A percentile compares a stretch with the other conserved stretches of the same genome.
Conservation (phyloP, 2,888 invertebrate species). For the Catotricha subobsoleta region DNA sequence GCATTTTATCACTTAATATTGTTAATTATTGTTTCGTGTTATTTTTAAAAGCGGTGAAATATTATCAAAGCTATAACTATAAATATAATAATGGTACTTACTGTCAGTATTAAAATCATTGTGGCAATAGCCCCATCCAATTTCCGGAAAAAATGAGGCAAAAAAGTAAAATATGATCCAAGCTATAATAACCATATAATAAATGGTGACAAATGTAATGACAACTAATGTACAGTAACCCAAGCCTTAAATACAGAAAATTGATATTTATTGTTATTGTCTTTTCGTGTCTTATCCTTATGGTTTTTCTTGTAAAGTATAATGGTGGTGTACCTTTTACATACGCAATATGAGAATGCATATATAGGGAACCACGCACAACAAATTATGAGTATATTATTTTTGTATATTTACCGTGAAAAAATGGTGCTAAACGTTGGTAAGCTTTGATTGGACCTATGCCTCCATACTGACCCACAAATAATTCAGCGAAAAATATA, state of each 20-base stretch:
- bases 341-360: neutral
- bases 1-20: too few relatives aligned
- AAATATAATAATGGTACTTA: conserved; percentile 25
- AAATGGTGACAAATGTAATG: conserved; percentile 51
- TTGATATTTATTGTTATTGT: conserved; percentile 9
- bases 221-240: conserved; percentile 52
- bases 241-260: conserved; percentile 32
- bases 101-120: conserved; percentile 40
- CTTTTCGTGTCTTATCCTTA: conserved; percentile 6
- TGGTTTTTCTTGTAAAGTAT: neutral
- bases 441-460: conserved; percentile 51
- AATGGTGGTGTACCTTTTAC: neutral
- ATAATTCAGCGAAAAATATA: conserved; percentile 60
- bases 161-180: conserved; percentile 62
- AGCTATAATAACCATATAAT: conserved; percentile 64
- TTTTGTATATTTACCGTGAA: conserved; percentile 13
- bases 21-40: too few relatives aligned
- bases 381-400: too few relatives aligned
- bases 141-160: conserved; percentile 41
- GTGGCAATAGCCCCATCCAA: conserved; percentile 52
- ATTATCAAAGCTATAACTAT: too few relatives aligned
- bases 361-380: neutral
- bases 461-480: conserved; percentile 61
- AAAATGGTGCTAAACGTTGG: conserved; percentile 38
- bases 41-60: too few relatives aligned